Conservation (phyloP, 2,113 vertebrate genomes). For the Aphelocoma coerulescens region DNA sequence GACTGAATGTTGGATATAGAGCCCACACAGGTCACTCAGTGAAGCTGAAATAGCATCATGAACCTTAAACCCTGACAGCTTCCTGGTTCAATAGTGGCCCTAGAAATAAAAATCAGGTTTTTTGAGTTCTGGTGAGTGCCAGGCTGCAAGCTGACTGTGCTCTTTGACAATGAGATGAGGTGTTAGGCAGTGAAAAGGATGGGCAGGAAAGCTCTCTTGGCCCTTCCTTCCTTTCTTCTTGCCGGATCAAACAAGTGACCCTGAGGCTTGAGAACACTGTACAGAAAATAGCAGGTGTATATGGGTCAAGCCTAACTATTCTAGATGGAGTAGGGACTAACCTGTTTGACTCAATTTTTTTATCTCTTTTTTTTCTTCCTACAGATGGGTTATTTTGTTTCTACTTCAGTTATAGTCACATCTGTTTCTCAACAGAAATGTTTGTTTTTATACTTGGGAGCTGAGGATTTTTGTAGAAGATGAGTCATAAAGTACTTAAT, state of each 20-base stretch:
- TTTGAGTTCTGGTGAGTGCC: not conserved
- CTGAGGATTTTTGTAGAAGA: not conserved
- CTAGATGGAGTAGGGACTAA: not conserved
- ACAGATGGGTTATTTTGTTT: not conserved
- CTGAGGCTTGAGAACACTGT: not conserved
- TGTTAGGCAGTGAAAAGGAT: not conserved
- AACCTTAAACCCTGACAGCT: not conserved
- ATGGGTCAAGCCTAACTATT: not conserved
- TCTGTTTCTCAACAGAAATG: not conserved
- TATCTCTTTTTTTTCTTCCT: not conserved
- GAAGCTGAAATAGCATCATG: not conserved
- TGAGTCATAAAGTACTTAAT: slow-evolving; percentile 6
- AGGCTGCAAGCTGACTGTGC: not conserved
- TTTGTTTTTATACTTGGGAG: slow-evolving; percentile 4
- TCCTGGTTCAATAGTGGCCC: not conserved
- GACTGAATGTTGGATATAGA: not conserved
- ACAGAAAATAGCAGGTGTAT: not conserved
- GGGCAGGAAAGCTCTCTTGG: not conserved
- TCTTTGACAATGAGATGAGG: not conserved
- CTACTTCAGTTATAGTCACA: not conserved
- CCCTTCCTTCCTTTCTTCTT: not conserved
- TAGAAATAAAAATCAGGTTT: not conserved
- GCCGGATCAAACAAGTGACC: not conserved
- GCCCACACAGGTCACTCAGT: not conserved
- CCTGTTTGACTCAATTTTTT: not conserved